phyloP scores from a whole-genome alignment of 2,113 vertebrate genomes.

The Neogale vison region DNA sequence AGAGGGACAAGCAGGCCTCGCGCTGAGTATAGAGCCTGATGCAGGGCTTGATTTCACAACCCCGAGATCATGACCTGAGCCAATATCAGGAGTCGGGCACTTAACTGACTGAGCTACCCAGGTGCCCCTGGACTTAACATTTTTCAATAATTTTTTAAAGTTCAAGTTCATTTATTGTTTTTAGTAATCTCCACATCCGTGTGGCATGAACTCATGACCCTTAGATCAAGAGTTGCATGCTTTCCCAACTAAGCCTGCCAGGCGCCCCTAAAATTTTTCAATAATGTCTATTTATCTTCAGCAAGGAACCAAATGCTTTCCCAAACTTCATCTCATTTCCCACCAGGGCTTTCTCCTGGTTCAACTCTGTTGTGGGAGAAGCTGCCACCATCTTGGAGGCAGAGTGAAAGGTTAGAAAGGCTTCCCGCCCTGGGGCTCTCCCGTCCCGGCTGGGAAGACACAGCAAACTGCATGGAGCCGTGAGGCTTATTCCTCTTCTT shows the following conservation, averaged over 20 bases:
- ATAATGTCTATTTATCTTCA: not conserved
- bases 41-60: not conserved
- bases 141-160: not conserved
- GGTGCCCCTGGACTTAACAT: not conserved
- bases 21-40: not conserved
- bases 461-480: not conserved
- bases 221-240: too few species aligned
- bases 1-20: not conserved
- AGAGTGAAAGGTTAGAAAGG: not conserved
- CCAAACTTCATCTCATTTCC: not conserved
- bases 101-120: not conserved
- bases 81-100: not conserved
- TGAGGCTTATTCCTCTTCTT: not conserved
- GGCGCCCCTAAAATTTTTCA: not conserved
- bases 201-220: not conserved
- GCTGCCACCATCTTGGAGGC: not conserved
- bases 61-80: not conserved
- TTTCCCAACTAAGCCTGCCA: not conserved
- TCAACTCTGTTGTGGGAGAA: not conserved
- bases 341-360: not conserved
- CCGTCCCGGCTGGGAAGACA: not conserved
- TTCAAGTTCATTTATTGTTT: not conserved
- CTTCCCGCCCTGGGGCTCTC: fast-evolving
- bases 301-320: not conserved
- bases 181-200: not conserved